phyloP scores from a whole-genome alignment of 1,140 invertebrate species.

The Goniozus legneri region DNA sequence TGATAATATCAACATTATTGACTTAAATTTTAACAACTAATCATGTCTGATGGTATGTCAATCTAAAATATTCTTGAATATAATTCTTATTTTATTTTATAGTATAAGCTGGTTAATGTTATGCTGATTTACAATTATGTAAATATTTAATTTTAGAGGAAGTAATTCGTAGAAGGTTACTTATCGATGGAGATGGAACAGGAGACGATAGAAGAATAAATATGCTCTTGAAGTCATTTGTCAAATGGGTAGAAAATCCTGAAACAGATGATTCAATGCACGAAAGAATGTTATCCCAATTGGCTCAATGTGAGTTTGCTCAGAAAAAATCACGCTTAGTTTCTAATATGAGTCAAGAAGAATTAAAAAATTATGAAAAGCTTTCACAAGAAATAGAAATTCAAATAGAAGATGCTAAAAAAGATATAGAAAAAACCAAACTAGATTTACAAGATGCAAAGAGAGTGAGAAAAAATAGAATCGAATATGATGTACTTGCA shows the following conservation, averaged over 20 bases:
- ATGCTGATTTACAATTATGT: too few species aligned
- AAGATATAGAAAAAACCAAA: constrained; percentile 73
- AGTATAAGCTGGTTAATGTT: too few species aligned
- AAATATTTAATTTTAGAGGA: constrained; percentile 70
- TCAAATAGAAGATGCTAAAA: constrained; percentile 72
- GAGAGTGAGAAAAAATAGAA: constrained; percentile 80
- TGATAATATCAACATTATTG: too few species aligned
- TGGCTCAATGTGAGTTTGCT: constrained; percentile 85
- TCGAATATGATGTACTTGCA: constrained; percentile 90
- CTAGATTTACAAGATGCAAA: constrained; percentile 75
- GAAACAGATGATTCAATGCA: constrained; percentile 65
- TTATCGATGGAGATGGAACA: constrained; percentile 94
- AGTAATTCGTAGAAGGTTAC: constrained; percentile 81
- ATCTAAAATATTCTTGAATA: too few species aligned
- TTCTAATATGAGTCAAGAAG: constrained; percentile 77
- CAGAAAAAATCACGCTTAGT: constrained; percentile 79
- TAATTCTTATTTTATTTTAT: too few species aligned
- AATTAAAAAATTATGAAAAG: constrained; percentile 80
- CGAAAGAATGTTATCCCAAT: constrained; percentile 76
- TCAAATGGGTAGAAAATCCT: constrained; percentile 80
- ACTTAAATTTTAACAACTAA: too few species aligned
- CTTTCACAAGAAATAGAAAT: constrained; percentile 73
- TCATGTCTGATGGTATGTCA: too few species aligned
- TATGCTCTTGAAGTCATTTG: constrained; percentile 79
- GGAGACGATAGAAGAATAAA: constrained; percentile 90